Conservation (phyloP, 2,888 invertebrate species). For the Leptinotarsa juncta region DNA sequence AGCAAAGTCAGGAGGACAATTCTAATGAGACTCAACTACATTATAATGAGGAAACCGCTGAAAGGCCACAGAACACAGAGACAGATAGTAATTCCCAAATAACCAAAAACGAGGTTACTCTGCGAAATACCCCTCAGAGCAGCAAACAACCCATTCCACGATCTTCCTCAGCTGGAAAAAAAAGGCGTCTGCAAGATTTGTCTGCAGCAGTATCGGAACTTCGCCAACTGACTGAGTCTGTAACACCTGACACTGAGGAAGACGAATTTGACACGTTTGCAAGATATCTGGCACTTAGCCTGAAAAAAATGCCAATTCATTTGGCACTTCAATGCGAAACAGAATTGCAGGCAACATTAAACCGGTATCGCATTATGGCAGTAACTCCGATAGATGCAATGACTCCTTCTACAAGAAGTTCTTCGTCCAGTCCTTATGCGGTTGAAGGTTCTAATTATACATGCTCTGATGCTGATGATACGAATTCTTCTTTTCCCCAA, state of each 20-base stretch:
- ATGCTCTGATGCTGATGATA: constrained; percentile 1
- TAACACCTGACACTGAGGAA: constrained; percentile 6
- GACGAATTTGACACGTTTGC: constrained; percentile 9
- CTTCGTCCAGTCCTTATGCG: background rate
- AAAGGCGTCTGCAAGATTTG: constrained; percentile 17
- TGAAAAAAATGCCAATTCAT: constrained; percentile 16
- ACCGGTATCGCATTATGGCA: constrained; percentile 15
- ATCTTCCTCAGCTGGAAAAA: background rate
- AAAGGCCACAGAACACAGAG: constrained; percentile 1
- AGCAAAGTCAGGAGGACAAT: background rate
- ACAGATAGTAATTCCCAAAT: constrained; percentile 7
- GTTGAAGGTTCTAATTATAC: background rate
- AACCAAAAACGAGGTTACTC: constrained; percentile 10
- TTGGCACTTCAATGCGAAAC: constrained; percentile 15
- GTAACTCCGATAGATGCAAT: constrained; percentile 13
- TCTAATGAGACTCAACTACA: constrained; percentile 1
- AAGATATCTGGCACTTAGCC: constrained; percentile 2
- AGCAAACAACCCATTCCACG: constrained; percentile 9
- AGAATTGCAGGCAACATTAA: constrained; percentile 13
- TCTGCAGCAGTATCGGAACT: constrained; percentile 17
- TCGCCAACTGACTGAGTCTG: constrained; percentile 18
- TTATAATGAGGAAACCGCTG: background rate
- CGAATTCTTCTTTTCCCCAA: background rate
- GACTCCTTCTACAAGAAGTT: constrained; percentile 3
- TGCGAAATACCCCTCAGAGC: constrained; percentile 6